Base-by-base conservation (phyloP, 2,888 invertebrate genomes). In the Microctonus aethiopoides region DNA sequence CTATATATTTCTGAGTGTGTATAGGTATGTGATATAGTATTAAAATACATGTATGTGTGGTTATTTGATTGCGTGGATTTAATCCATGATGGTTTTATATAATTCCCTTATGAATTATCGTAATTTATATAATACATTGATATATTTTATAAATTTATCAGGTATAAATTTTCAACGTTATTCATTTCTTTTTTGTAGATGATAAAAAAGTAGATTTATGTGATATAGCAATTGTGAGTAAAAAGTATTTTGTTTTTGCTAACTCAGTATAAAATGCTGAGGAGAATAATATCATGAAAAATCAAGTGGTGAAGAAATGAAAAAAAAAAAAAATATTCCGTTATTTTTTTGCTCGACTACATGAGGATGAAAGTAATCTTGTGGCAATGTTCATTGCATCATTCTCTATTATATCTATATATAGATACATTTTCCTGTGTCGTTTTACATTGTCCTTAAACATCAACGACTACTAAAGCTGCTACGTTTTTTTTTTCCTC, bases 311-410 rank as follows among this genome's bases (percentile, higher is more conserved):
- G n/a, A 29, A 13, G 52, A 46, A 24, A 52, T 9, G 36, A 63
- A 16, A 51, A 22, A 46, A 41, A 46, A 41, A 46, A 59, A 24
- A 32, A 60, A 36, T 13, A 7, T 13, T 24, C 41, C 46, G n/a
- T n/a, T n/a, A 39, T 61, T 39, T 20, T 16, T 54, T 34, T 60
- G 52, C 39, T 46, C 68, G 34, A 32, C 11, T 20, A 61, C 41
- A 61, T 29, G 39, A 22, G 24, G 39, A 61, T 61, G 41, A 61
- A 61, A 24, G 41, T 39, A 26, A 61, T 61, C 61, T 41, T 41
- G 39, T 16, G 16, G 46, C 46, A 46, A 46, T 26, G 61, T 24
- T 36, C 61, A 24, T 36, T 24, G 61, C 41, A 41, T 39, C 46
- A 46, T 46, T 67, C 60, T 41, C 26, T 61, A 20, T 61, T 1